A percentile compares a stretch with the other conserved stretches of the same genome.
These are phyloP conservation scores for Sebastes alutus DNA, from an alignment of 2,797 vertebrate species.

Conservation along the genomic window DNA sequence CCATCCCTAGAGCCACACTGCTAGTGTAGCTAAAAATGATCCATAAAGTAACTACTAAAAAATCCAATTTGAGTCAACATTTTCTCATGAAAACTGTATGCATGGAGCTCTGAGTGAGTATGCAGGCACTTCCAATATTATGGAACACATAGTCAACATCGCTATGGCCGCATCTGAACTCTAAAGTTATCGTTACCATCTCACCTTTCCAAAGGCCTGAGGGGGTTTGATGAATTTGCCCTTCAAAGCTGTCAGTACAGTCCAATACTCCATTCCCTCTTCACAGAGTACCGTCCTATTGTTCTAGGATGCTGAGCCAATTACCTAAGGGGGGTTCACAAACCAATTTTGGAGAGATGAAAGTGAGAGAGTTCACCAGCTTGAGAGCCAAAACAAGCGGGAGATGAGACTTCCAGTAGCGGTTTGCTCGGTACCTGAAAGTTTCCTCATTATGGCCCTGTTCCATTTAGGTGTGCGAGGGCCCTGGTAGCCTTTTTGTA, in stretches of 20 bases:
- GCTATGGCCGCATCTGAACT: background rate
- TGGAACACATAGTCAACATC: background rate
- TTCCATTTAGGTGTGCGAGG: too few species aligned
- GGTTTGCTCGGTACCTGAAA: background rate
- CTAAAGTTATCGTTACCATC: background rate
- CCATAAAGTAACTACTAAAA: background rate
- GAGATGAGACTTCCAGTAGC: background rate
- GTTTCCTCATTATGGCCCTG: background rate
- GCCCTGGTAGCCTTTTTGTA: too few species aligned
- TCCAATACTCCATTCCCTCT: background rate
- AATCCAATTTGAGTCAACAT: background rate
- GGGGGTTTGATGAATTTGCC: background rate
- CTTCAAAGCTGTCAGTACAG: background rate
- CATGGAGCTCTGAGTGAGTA: too few species aligned
- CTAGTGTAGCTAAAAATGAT: too few species aligned
- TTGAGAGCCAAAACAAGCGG: background rate
- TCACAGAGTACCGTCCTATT: background rate
- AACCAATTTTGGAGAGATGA: background rate
- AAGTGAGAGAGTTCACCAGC: background rate
- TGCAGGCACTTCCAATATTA: background rate
- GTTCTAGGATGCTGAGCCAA: background rate
- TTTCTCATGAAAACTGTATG: background rate
- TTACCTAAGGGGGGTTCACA: background rate
- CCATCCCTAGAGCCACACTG: background rate
- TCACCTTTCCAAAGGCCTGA: background rate